Percentiles rank a stretch among this genome's conserved stretches.
Evolutionary conservation across 2,797 vertebrate genomes (phyloP).

Genomic region (Brachymystax lenok): DNA sequence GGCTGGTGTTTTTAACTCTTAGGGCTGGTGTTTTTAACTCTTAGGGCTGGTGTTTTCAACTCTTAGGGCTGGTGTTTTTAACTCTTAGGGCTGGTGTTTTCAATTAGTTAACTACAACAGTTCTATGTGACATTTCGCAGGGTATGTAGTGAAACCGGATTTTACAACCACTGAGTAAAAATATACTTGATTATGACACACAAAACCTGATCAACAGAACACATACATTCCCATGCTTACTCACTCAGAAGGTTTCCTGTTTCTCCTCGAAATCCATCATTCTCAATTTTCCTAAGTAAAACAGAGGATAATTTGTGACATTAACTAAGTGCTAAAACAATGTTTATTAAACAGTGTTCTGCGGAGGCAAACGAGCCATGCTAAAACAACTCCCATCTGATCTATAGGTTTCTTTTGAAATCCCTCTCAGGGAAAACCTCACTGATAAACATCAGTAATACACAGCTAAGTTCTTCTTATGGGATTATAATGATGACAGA

Average conservation of each 20-base stretch:
- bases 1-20: too few relatives aligned
- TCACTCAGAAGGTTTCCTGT: not conserved
- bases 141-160: slow-evolving; percentile 59
- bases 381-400: slow-evolving; percentile 64
- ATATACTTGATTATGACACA: slow-evolving; percentile 5
- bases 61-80: not conserved
- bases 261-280: slow-evolving; percentile 27
- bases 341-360: slow-evolving; percentile 69
- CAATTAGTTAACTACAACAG: slow-evolving; percentile 70
- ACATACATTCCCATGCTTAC: not conserved
- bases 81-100: slow-evolving; percentile 63
- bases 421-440: slow-evolving; percentile 44
- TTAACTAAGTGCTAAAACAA: slow-evolving; percentile 59
- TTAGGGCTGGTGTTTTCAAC: too few relatives aligned
- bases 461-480: slow-evolving; percentile 58
- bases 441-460: slow-evolving; percentile 77
- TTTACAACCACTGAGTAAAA: slow-evolving; percentile 31
- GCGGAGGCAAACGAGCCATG: slow-evolving; percentile 56
- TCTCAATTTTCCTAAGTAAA: slow-evolving; percentile 32
- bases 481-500: too few relatives aligned
- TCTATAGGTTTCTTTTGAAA: slow-evolving; percentile 45
- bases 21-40: too few relatives aligned
- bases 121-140: slow-evolving; percentile 63
- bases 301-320: slow-evolving; percentile 27
- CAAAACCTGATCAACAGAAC: not conserved